Base-by-base conservation (phyloP, 1,140 invertebrate genomes). In the Trichonephila inaurata region DNA sequence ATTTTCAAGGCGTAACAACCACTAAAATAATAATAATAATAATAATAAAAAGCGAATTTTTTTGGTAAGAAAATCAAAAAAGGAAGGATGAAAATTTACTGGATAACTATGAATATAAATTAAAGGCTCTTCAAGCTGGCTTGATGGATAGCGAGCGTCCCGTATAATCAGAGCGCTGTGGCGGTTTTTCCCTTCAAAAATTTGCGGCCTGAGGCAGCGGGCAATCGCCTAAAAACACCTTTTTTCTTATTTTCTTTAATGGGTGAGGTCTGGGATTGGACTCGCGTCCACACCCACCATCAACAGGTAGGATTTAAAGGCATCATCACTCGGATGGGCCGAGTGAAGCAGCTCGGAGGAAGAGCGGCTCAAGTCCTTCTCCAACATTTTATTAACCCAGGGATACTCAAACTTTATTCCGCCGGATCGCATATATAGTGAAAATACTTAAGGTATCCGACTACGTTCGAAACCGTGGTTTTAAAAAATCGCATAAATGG, bases 181-280 rank as follows among this genome's bases (percentile, higher is more conserved):
- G 83, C 40, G 83, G 72, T 33, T 77, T 77, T 77, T 77, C 16
- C 33, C 83, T 60, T 3, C 83, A 81, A 82, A 91, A 91, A 91
- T 91, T 91, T 82, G 89, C 44, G 19, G 89, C n/a, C 40, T 0
- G 28, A 51, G 72, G 33, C 77, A 88, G 5, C 28, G 14, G n/a
- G 24, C 24, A 91, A 91, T 91, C 89, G 89, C 89, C 82, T 91
- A 91, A 82, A 72, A 91, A 91, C 89, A 91, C 89, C 89, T 91
- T 24, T 89, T 72, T 72, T 18, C 44, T 89, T 72, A 51, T 89
- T 89, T 89, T 72, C 33, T 72, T 89, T 89, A 21, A 44, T 81
- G 89, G 89, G 69, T 91, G 89, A 61, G 69, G 58, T 69, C 64
- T 91, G n/a, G 69, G 88, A 8, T 51, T 18, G 51, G 69, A 44